Evolutionary conservation across 2,113 vertebrate genomes (phyloP).

Genomic region (Thermophis baileyi): DNA sequence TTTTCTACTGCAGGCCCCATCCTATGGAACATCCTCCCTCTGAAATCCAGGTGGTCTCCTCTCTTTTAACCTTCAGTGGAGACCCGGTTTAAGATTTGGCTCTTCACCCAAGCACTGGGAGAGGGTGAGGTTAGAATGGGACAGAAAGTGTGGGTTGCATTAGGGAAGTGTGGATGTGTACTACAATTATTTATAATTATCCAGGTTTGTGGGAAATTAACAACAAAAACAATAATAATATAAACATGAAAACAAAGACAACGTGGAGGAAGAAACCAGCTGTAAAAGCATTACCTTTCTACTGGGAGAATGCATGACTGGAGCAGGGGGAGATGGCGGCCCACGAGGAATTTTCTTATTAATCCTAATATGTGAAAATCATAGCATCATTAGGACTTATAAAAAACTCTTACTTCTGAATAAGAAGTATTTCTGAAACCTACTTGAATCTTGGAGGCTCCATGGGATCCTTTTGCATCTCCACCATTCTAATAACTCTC

Average conservation of each 20-base stretch:
- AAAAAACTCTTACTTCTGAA: neutral
- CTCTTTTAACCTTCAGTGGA: neutral
- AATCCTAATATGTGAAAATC: slow-evolving; percentile 76
- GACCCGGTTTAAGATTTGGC: neutral
- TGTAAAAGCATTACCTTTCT: slow-evolving; percentile 80
- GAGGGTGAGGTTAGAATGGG: neutral
- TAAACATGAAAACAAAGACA: neutral
- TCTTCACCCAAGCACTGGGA: neutral
- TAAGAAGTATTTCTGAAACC: slow-evolving; percentile 30
- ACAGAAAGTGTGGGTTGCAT: neutral
- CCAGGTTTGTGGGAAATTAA: neutral
- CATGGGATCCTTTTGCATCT: slow-evolving; percentile 99
- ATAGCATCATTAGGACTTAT: slow-evolving; percentile 26
- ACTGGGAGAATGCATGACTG: slow-evolving; percentile 99
- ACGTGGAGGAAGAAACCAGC: neutral
- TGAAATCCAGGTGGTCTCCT: neutral
- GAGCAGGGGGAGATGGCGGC: slow-evolving; percentile 93
- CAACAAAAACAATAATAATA: neutral
- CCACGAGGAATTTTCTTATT: slow-evolving; percentile 98
- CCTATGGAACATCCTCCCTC: neutral
- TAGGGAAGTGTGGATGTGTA: neutral
- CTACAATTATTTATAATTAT: neutral
- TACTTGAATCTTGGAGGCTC: slow-evolving; percentile 97
- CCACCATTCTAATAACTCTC: slow-evolving; percentile 97
- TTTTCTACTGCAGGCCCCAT: neutral